A percentile compares a stretch with the other conserved stretches of the same genome.
Evolutionary conservation across 2,888 invertebrate species (phyloP).

Genomic region (Caenorhabditis sp.): DNA sequence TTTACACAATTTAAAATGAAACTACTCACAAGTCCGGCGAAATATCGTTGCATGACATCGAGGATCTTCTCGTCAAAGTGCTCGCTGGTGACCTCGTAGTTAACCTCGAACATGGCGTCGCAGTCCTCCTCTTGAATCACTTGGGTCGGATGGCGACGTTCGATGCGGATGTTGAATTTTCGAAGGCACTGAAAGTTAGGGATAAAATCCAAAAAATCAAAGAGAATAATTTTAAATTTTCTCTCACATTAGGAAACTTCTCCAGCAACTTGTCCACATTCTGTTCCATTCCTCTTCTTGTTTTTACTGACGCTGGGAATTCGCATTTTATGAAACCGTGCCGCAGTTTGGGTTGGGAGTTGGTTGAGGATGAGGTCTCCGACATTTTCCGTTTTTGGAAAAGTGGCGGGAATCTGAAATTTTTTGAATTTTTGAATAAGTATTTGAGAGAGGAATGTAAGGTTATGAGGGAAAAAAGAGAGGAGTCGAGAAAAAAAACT

Average conservation of each 20-base stretch:
- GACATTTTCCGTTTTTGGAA: conserved; percentile 7
- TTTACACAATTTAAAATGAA: too few relatives aligned
- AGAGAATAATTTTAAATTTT: not conserved
- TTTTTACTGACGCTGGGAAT: conserved; percentile 24
- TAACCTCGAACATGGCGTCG: conserved; percentile 51
- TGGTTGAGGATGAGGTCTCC: not conserved
- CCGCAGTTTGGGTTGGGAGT: not conserved
- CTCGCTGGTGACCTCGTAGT: conserved; percentile 36
- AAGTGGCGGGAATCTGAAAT: not conserved
- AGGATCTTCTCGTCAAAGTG: conserved; percentile 26
- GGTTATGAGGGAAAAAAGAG: too few relatives aligned
- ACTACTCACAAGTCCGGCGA: not conserved
- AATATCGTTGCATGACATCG: conserved; percentile 28
- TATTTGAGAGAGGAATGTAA: too few relatives aligned
- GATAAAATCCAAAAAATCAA: not conserved
- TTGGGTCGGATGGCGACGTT: not conserved
- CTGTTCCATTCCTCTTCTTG: not conserved
- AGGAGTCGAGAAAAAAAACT: too few relatives aligned
- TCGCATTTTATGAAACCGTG: conserved; percentile 58
- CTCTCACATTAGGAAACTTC: conserved; percentile 1
- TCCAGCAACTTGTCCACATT: not conserved
- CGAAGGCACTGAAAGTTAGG: conserved; percentile 24
- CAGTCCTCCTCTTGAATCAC: conserved; percentile 62
- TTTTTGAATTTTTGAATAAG: too few relatives aligned
- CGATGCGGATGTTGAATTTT: conserved; percentile 8